phyloP scores from a whole-genome alignment of 2,797 vertebrate genomes.

The Hydrophis major region DNA sequence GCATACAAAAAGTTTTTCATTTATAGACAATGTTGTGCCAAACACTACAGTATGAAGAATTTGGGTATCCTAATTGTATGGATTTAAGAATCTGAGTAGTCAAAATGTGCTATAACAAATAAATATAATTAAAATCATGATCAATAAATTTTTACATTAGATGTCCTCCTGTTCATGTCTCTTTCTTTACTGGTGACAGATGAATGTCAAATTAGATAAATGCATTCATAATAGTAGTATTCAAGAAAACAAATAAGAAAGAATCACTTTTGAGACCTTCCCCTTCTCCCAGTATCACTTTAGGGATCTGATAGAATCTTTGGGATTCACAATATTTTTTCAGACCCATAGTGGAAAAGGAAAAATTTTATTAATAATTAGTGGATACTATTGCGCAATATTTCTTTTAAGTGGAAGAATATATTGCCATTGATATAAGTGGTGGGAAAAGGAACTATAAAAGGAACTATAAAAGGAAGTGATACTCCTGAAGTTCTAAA shows the following conservation, averaged over 20 bases:
- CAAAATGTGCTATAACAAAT: conserved; percentile 65
- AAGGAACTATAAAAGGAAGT: background rate
- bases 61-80: conserved; percentile 62
- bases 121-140: conserved; percentile 55
- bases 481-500: background rate
- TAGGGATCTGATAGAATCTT: background rate
- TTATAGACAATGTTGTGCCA: conserved; percentile 53
- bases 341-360: background rate
- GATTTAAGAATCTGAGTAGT: conserved; percentile 60
- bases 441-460: background rate
- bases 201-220: background rate
- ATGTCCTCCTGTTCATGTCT: background rate
- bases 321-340: background rate
- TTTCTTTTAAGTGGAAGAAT: background rate
- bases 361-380: background rate
- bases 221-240: background rate
- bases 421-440: background rate
- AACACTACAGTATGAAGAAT: conserved; percentile 69
- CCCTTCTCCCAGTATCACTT: no score
- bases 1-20: conserved; percentile 54
- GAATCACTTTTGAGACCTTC: no score
- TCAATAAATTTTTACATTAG: conserved; percentile 7
- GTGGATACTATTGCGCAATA: background rate
- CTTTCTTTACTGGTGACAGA: background rate
- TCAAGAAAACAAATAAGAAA: background rate